phyloP scores from a whole-genome alignment of 2,113 vertebrate genomes.

The Tetrax tetrax region DNA sequence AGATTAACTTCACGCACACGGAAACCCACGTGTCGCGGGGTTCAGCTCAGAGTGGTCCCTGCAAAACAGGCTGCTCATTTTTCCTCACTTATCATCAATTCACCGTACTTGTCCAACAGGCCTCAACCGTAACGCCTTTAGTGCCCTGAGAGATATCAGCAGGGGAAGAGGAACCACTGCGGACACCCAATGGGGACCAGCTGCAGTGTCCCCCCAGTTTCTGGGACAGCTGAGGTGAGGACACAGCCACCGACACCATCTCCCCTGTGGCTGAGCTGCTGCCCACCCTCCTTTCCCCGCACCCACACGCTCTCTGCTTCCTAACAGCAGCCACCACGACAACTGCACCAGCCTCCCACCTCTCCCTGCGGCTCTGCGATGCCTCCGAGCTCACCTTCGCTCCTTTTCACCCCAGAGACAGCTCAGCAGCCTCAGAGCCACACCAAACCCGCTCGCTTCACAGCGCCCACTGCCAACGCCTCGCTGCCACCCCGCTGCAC shows the following conservation, averaged over 20 bases:
- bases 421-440: not conserved
- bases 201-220: not conserved
- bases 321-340: not conserved
- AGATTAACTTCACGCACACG: not conserved
- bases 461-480: accelerated
- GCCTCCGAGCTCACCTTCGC: not conserved
- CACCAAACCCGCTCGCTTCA: not conserved
- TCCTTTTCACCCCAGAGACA: not conserved
- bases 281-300: not conserved
- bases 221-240: not conserved
- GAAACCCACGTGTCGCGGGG: not conserved
- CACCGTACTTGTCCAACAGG: not conserved
- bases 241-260: not conserved
- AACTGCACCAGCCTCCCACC: not conserved
- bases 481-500: not conserved
- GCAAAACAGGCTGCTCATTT: not conserved
- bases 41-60: not conserved
- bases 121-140: not conserved
- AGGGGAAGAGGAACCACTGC: not conserved
- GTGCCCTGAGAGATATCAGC: not conserved
- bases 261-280: not conserved
- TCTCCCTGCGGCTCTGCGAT: accelerated
- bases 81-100: not conserved
- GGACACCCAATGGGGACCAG: not conserved
- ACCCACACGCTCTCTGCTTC: not conserved